Evolutionary conservation across 2,797 vertebrate species (phyloP), one percentile per base, ranked within the genome.

Genomic region (Mus minutoides): DNA sequence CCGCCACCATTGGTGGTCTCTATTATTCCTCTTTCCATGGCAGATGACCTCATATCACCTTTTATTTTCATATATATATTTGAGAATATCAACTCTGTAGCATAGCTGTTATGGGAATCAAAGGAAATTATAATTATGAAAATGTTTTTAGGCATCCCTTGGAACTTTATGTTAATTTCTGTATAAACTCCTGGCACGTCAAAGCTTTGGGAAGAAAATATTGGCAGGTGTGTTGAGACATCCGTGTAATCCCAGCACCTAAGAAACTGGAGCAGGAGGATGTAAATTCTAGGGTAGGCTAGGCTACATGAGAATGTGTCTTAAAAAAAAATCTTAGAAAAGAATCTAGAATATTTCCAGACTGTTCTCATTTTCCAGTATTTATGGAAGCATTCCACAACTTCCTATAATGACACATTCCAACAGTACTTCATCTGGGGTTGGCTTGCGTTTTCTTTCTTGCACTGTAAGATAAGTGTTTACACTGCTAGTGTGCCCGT

Each of bases 171-270:
- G 71, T 64, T 87, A 49, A 56, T 96, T 67, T 89, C 22, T 85
- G 92, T 67, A 54, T 80, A 79, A 88, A 83, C 24, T 43, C 94
- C 64, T 87, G 17, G 34, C 16, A 94, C 83, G 9, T 29, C 34
- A 94, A 94, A 49, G 21, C n/a, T 88, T 95, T 88, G 22, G 29
- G 80, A 90, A 92, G 54, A 78, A 97, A 34, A 88, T 90, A 37
- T 78, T 64, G 7, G 31, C 31, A 37, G 34, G 13, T 37, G 14
- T 90, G 4, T 52, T 90, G 22, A 46, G 31, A 78, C 73, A n/a
- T 14, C 29, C 43, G 43, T 78, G 75, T 78, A 64, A 24, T 52
- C 31, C 14, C 24, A 16, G 88, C 4, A 64, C 58, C 14, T 21
- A 2, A 22, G 75, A 52, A n/a, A 8, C 56, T 24, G 31, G 62